Conservation (phyloP, 1,140 invertebrate species). For the Tetraneura akinire region DNA sequence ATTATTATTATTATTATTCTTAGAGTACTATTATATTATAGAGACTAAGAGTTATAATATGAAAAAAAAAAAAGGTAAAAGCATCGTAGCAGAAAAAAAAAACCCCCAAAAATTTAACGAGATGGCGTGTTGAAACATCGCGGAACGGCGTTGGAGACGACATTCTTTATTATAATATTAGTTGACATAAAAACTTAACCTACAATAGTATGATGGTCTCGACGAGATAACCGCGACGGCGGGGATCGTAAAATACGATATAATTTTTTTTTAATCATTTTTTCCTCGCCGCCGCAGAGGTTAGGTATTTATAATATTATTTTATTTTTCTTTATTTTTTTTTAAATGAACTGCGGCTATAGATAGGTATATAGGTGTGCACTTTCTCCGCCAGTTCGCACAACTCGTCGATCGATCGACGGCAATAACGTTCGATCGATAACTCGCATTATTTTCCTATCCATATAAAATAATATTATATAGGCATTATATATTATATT, state of each 20-base stretch:
- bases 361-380: too few relatives aligned
- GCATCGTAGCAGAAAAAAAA: not conserved
- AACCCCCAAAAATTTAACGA: too few relatives aligned
- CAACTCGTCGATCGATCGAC: not conserved
- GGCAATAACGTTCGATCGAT: not conserved
- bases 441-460: not conserved
- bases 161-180: not conserved
- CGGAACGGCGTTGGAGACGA: not conserved
- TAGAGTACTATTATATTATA: too few relatives aligned
- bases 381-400: too few relatives aligned
- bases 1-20: too few relatives aligned
- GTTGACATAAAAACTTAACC: too few relatives aligned
- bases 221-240: not conserved
- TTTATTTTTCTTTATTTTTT: constrained; percentile 6
- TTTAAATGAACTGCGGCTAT: too few relatives aligned
- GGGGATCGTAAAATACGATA: not conserved
- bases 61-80: not conserved
- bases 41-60: too few relatives aligned
- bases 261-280: not conserved
- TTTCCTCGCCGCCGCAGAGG: too few relatives aligned
- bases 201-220: not conserved
- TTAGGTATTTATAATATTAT: too few relatives aligned
- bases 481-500: not conserved
- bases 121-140: too few relatives aligned
- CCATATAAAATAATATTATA: not conserved